Evolutionary conservation across 2,113 vertebrate species (phyloP), one percentile per base, ranked within the genome.

Genomic region (Cavia porcellus): DNA sequence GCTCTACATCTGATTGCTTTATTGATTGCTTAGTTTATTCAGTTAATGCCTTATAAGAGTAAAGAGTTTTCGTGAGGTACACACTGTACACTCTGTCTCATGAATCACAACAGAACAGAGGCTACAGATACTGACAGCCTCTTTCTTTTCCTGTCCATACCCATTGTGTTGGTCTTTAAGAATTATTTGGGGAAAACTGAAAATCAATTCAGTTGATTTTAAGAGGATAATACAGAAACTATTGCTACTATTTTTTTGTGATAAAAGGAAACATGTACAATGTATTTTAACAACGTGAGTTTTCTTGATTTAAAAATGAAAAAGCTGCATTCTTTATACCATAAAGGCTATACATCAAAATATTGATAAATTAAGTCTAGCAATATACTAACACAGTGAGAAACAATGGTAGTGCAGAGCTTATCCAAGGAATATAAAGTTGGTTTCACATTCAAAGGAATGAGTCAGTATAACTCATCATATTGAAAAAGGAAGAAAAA

Each of bases 221-320:
- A 84, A 95, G 94, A 96, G 88, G 90, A 75, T 88, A 88, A 92
- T 59, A 95, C 0, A 94, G 79, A 97, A 97, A 96, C 97, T 98
- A 97, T 45, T 95, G 80, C 92, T 98, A 90, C 97, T 98, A 97
- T 38, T 97, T 98, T 98, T 98, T 96, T 95, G 94, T 38, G 64
- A 96, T 89, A 95, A 93, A 97, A 95, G 47, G 93, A 38, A 94
- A 97, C 98, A 98, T 98, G 86, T 98, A 98, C 90, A 98, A 96
- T 97, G 55, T 98, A 96, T 96, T 97, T 98, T 96, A 66, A 98
- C 94, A 98, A 98, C 98, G 98, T 98, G 97, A 97, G 95, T 98
- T 97, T 98, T 95, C 92, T 97, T 97, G 98, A 84, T 57, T 89
- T 91, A 70, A 61, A 86, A 88, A 84, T 80, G 61, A n/a, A 3